Evolutionary conservation across 1,140 invertebrate genomes (phyloP), one percentile per base, ranked within the genome.

Genomic region (Plutomurus gul): DNA sequence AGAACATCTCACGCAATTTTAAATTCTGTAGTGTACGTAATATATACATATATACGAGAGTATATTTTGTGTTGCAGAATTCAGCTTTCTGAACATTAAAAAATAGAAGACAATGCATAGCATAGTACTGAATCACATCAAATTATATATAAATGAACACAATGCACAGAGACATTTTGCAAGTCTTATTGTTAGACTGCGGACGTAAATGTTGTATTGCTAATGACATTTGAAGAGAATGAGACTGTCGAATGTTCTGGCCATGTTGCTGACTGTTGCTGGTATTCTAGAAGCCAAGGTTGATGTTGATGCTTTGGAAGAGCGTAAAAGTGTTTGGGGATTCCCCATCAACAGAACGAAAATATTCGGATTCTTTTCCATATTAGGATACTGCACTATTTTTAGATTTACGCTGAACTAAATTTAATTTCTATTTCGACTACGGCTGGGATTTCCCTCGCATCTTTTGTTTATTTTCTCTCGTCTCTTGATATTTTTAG

Each of bases 281-380:
- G 56, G 30, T 65, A n/a, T 13, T 65, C 18, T 65, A 33, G 36
- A 75, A 79, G 77, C 77, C 77, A 79, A 79, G 77, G 77, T 79
- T 79, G 77, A 37, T 65, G 5, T 47, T 46, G 10, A 18, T 49
- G 25, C 22, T 70, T n/a, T n/a, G 8, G 30, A 43, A 43, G 56
- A 30, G 30, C 16, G 30, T 65, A 27, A 36, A 65, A 65, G n/a
- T 65, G 30, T 33, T 74, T 49, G 71, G 77, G 77, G 77, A 79
- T 40, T 79, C 60, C 77, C 77, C 77, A 70, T 49, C 76, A 70
- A 20, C 30, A 16, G 27, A 22, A 47, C 70, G 51, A 78, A 78
- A 78, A 78, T 78, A 40, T 49, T 60, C 22, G 22, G 36, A 73
- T 30, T 78, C 77, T 78, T 43, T 73, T 72, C 77, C 77, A 78